Base-by-base conservation (phyloP, 2,888 invertebrate genomes). In the Idaea straminata region DNA sequence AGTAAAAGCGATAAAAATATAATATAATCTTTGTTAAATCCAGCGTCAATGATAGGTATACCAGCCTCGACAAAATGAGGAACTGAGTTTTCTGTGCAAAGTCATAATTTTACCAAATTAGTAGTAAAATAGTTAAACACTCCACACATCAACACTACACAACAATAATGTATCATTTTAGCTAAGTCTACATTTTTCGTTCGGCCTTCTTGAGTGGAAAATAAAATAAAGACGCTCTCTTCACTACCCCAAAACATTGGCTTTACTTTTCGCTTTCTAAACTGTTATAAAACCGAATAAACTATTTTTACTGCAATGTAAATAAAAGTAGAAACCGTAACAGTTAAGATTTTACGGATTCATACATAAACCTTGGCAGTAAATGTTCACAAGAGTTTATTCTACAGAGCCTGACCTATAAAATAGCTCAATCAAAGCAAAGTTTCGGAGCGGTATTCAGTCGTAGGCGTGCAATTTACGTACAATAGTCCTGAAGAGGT, bases 401-500 rank as follows among this genome's bases (percentile, higher is more conserved):
- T 59, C 34, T 59, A 59, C 59, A 25, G 59, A 66, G 62, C 64
- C 62, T 66, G 66, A 67, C 69, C 69, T 67, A 74, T 70, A 69
- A 70, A 72, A 69, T 68, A 69, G 65, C 68, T 71, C 71, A 72
- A 72, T 72, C 72, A 71, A 67, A 70, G 66, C 70, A 66, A 74
- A 72, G 69, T 71, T 73, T 73, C 66, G 68, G 67, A 63, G 70
- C 66, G 64, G 68, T 67, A 68, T 71, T 70, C 71, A 72, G 71
- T 72, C 68, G 62, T 63, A 57, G 70, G 71, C 71, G 69, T 71
- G 68, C 72, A 68, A 71, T 74, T 63, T 66, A 15, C 67, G 69
- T 72, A 72, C 74, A 74, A 74, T 74, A 72, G 75, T 69, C 66
- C 71, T 71, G 68, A 72, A 61, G 67, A 68, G 67, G 63, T 66